Evolutionary conservation across 2,113 vertebrate species (phyloP), one percentile per base, ranked within the genome.

Genomic region (Catharus fuscescens): DNA sequence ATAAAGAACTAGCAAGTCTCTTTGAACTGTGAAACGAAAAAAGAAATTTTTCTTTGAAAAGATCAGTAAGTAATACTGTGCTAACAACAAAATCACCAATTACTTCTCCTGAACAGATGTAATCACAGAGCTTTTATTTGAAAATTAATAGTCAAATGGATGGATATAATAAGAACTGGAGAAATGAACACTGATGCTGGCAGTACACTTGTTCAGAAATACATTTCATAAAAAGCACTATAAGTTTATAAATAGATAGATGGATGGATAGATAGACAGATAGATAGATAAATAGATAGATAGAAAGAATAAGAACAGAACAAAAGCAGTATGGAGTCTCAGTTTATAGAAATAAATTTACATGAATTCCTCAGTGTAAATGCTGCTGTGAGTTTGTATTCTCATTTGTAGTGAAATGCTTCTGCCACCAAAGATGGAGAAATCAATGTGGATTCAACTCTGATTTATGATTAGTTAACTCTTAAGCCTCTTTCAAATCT

Each of bases 391-490:
- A 92, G 62, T 95, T 78, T 76, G 32, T 64, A 70, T 85, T 80
- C 38, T 52, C 5, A 21, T 85, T 14, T 90, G 44, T 32, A 86
- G 31, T 32, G 74, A 53, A 95, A 95, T 95, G 32, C 15, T 95
- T 85, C 31, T 70, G 34, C 18, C 65, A 80, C 71, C 17, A 44
- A 85, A 95, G 32, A 66, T 45, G 64, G 89, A n/a, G 56, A 92
- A 97, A 97, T 96, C 86, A 83, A 48, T 67, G 86, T 83, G 14
- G 96, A 92, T 54, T 92, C 76, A 59, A 11, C 53, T 96, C 74
- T 97, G 82, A 90, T 74, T 96, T 96, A 96, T 66, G 56, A 82
- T 71, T 87, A 83, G 64, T 62, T 90, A 91, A 88, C 79, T 93
- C 95, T 85, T 72, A 93, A 91, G 28, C 60, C 65, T 85, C 66